Base-by-base conservation (phyloP, 2,113 vertebrate genomes). In the Siphamia tubifer region DNA sequence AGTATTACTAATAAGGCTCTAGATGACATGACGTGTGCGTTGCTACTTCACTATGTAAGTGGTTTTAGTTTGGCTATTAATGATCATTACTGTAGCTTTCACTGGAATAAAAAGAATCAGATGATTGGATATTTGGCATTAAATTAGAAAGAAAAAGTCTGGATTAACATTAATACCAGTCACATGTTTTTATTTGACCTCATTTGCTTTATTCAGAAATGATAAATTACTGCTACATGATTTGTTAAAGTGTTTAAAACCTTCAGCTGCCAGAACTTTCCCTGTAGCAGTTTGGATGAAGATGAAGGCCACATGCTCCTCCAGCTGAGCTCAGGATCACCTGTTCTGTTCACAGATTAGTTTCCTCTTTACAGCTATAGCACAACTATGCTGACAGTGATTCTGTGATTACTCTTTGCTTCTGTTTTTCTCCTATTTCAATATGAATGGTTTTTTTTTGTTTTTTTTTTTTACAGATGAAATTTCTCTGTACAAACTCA, bases 171-270 rank as follows among this genome's bases (percentile, higher is more conserved):
- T 63, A 47, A 44, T 56, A 23, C 20, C 27, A 12, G 0, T 1
- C 24, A 23, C 13, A 28, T 56, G 51, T 48, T 66, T 66, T 32
- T 8, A 15, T 45, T 75, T 75, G 39, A 49, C 35, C 55, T 55
- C 8, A 65, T n/a, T n/a, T n/a, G n/a, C 52, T 72, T 71, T 34
- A 55, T 74, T 35, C 25, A 43, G 51, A 79, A 79, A 43, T 24
- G n/a, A n/a, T n/a, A 39, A 76, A 77, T 57, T 45, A 58, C 16
- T 15, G 15, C 20, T 17, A 39, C 69, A 16, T 38, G 56, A 70
- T 40, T 56, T 24, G 25, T 52, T 57, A 15, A 34, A 68, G 42
- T 61, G 74, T 67, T 61, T 70, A 64, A 51, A 28, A 6, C 3
- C 10, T 28, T 48, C 28, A 1, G 13, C 17, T 62, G 60, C 48